These are phyloP conservation scores for Drymonia ruficornis DNA, from an alignment of 2,888 invertebrate species.

Conservation along the genomic window DNA sequence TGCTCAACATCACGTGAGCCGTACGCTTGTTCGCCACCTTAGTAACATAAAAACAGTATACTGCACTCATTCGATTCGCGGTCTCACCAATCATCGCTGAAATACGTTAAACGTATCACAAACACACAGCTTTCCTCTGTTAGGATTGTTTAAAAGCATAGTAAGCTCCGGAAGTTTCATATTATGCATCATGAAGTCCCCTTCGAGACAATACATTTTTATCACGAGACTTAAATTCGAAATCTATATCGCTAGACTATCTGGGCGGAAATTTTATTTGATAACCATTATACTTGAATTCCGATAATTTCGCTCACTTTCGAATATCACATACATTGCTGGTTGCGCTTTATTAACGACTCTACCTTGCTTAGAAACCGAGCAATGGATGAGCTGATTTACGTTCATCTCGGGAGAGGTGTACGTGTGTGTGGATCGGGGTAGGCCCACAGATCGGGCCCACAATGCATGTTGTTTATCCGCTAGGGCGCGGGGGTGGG, in stretches of 20 bases:
- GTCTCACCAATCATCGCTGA: neutral
- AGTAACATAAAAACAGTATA: too few species aligned
- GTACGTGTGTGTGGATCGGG: constrained; percentile 58
- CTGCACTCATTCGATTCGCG: neutral
- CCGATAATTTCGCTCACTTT: constrained; percentile 34
- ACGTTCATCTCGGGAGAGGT: constrained; percentile 44
- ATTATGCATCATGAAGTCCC: neutral
- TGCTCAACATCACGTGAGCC: too few species aligned
- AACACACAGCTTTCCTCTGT: neutral
- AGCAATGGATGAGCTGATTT: constrained; percentile 38
- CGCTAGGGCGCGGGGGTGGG: constrained; percentile 67
- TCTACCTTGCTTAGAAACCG: constrained; percentile 1
- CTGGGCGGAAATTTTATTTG: constrained; percentile 70
- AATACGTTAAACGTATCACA: neutral
- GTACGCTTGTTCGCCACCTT: too few species aligned
- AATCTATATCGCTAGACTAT: constrained; percentile 77
- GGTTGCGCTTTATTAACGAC: neutral
- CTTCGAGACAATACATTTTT: neutral
- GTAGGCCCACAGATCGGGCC: constrained; percentile 76
- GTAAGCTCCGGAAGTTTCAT: neutral
- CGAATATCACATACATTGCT: constrained; percentile 37
- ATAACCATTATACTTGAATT: constrained; percentile 54
- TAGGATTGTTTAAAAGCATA: neutral
- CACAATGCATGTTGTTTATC: constrained; percentile 84
- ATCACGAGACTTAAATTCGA: constrained; percentile 63